Evolutionary conservation across 2,888 invertebrate species (phyloP), one percentile per base, ranked within the genome.

Genomic region (Apodemia zela): DNA sequence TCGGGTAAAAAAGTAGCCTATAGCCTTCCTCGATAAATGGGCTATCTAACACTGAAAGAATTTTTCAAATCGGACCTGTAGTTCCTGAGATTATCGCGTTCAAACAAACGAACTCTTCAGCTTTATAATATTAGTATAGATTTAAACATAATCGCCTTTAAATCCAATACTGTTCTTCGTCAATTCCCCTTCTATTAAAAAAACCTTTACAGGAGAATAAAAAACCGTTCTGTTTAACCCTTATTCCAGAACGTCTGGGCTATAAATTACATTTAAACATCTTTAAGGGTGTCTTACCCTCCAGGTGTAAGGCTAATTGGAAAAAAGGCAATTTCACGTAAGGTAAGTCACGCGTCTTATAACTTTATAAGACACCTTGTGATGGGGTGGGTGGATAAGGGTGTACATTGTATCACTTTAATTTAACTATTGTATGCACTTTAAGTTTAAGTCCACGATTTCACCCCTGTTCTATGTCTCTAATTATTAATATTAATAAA

Each of bases 301-400:
- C 86, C 87, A 87, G 88, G 84, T 87, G 87, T 68, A 65, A 69
- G 45, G 63, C 77, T 78, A 84, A 87, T 85, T 86, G 84, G 83
- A 81, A 79, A 85, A 85, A 82, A 81, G 79, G 69, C 75, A 82
- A 84, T 82, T 84, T 84, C 73, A 70, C 68, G 69, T 71, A 71
- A 72, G 67, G 69, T 72, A 72, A 72, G 66, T 71, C 74, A 71
- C 72, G 79, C 80, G 65, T 69, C 69, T 70, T 68, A 59, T n/a
- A 45, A 7, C 45, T 45, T 45, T n/a, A 45, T 47, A 29, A 63
- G 5, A 25, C 21, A n/a, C 15, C 4, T 71, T 65, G 61, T 60
- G 47, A 67, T 5, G 49, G 51, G 51, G 51, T 51, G 49, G 18
- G 15, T 18, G 18, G 7, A 0, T 42, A 15, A 42, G 42, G 42